Percentiles rank a stretch among this genome's conserved stretches.
These are phyloP conservation scores for Cossypha polioptera DNA, from an alignment of 2,797 vertebrate genomes.

Conservation along the genomic window DNA sequence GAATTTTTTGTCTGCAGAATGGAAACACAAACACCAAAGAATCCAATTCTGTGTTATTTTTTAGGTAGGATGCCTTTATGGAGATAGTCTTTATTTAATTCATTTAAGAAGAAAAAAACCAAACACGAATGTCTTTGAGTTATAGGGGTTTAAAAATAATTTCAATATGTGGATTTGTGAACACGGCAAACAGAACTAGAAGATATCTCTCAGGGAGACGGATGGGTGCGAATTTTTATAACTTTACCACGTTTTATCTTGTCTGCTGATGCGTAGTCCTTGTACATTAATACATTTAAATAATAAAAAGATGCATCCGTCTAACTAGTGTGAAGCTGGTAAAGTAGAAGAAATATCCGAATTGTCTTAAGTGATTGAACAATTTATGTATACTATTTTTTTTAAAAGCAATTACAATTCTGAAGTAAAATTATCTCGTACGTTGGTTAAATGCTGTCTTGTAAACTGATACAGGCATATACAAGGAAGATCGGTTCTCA, in stretches of 20 bases:
- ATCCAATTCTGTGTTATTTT: neutral
- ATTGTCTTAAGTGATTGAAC: neutral
- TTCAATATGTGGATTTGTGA: neutral
- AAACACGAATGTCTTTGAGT: neutral
- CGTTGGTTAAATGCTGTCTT: neutral
- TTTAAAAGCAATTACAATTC: neutral
- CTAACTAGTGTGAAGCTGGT: neutral
- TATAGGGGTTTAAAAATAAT: fast-evolving
- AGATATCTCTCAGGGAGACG: neutral
- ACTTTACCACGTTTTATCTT: neutral
- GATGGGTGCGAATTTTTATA: neutral
- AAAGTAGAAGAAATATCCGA: neutral
- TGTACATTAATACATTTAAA: neutral
- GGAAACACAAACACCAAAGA: slow-evolving; percentile 1
- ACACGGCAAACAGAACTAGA: neutral
- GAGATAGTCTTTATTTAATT: neutral
- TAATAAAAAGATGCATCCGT: neutral
- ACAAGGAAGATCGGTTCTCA: neutral
- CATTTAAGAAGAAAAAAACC: neutral
- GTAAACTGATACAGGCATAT: neutral
- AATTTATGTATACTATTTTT: neutral
- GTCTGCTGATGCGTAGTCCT: neutral
- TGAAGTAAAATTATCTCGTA: neutral
- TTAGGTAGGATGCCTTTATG: slow-evolving; percentile 2
- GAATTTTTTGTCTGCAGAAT: slow-evolving; percentile 9